Evolutionary conservation across 2,113 vertebrate genomes (phyloP).

Genomic region (Phocoena sinus): DNA sequence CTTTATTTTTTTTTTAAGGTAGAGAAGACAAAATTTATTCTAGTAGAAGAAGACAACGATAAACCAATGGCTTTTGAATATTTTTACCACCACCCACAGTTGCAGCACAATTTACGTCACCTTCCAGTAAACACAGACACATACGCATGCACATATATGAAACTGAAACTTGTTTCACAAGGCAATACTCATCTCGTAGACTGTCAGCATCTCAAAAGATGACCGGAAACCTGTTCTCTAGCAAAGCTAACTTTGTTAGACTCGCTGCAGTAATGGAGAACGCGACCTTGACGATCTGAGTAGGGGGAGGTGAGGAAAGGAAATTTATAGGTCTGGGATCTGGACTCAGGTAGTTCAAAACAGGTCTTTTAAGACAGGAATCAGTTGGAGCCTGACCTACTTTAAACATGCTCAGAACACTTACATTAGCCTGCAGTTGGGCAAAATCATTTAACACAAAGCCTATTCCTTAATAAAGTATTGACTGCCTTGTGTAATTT

Average conservation of each 20-base stretch:
- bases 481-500: no score
- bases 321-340: neutral
- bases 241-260: neutral
- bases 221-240: neutral
- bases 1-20: neutral
- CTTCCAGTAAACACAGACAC: neutral
- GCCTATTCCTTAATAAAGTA: no score
- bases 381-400: no score
- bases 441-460: no score
- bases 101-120: neutral
- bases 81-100: neutral
- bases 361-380: no score
- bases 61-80: fast-evolving
- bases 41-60: neutral
- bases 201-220: neutral
- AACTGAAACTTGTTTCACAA: neutral
- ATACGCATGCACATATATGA: no score
- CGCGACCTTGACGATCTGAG: neutral
- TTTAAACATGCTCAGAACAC: no score
- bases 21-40: neutral
- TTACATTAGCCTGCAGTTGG: no score
- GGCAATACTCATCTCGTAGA: neutral
- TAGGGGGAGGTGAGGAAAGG: neutral
- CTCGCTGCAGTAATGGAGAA: neutral
- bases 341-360: neutral